Evolutionary conservation across 1,140 invertebrate species (phyloP).

Genomic region (Charaxes varanes): DNA sequence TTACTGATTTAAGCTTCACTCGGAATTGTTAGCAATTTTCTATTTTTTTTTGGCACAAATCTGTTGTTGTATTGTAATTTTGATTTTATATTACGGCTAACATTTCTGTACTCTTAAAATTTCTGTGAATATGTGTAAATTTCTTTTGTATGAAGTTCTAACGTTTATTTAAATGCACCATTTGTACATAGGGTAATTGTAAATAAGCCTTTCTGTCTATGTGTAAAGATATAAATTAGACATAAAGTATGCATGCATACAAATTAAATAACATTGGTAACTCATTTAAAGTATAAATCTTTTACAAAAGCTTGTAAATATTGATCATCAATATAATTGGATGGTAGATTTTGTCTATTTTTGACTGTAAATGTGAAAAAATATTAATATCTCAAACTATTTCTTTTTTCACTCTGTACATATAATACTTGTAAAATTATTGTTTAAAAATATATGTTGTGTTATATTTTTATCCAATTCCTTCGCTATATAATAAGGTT

Average conservation of each 20-base stretch:
- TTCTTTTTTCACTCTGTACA: no score
- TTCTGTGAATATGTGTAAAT: no score
- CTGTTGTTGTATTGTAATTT: constrained; percentile 6
- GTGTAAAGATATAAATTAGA: no score
- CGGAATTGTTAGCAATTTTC: constrained; percentile 6
- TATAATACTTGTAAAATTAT: constrained; percentile 15
- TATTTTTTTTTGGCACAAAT: constrained; percentile 20
- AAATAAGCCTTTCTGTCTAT: no score
- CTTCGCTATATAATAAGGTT: constrained; percentile 19
- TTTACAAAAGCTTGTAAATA: no score
- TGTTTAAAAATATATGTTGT: constrained; percentile 16
- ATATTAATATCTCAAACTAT: no score
- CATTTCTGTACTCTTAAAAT: background rate
- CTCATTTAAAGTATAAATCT: no score
- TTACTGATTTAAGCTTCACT: constrained; percentile 1
- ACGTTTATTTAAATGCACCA: constrained; percentile 8
- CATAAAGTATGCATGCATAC: no score
- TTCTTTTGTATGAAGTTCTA: no score
- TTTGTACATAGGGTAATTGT: constrained; percentile 23
- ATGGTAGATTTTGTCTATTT: constrained; percentile 4
- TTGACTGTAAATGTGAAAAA: constrained; percentile 12
- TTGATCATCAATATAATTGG: constrained; percentile 10
- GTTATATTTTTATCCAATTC: constrained; percentile 21
- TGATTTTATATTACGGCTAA: constrained; percentile 12
- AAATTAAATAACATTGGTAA: no score